Conservation (phyloP, 2,113 vertebrate species). For the Sapajus apella region DNA sequence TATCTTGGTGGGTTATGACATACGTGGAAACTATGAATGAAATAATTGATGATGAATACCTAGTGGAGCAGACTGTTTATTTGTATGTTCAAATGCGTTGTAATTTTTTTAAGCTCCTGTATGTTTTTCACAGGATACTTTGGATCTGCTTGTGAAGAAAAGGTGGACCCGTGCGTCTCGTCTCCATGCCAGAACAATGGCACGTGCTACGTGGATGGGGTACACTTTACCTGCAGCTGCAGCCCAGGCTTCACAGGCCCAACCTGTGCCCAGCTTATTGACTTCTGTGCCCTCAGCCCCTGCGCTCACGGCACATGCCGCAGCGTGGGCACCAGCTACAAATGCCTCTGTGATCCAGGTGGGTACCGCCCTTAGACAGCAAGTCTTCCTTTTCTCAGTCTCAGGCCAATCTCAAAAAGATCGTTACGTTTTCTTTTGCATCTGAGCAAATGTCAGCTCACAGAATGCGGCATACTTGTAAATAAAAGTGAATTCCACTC, state of each 20-base stretch:
- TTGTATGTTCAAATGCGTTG: fast-evolving
- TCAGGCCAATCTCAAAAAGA: too few relatives aligned
- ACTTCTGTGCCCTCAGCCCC: slow-evolving; percentile 97
- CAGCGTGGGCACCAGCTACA: slow-evolving; percentile 96
- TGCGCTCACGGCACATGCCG: slow-evolving; percentile 96
- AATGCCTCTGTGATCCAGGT: slow-evolving; percentile 97
- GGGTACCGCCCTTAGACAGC: slow-evolving; percentile 29
- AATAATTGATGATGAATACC: background rate
- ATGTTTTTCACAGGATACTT: slow-evolving; percentile 88
- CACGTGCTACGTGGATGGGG: slow-evolving; percentile 89
- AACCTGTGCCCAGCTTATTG: slow-evolving; percentile 92
- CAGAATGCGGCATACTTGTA: background rate
- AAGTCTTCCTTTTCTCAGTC: background rate
- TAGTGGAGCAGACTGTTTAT: background rate
- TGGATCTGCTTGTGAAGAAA: slow-evolving; percentile 92
- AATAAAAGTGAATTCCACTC: background rate
- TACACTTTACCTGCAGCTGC: slow-evolving; percentile 91
- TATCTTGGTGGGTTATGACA: background rate
- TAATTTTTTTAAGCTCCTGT: background rate
- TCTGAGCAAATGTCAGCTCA: background rate
- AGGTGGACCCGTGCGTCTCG: slow-evolving; percentile 92
- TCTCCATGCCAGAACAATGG: slow-evolving; percentile 96
- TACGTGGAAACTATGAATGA: background rate
- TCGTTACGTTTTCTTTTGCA: background rate
- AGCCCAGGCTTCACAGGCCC: slow-evolving; percentile 94